Evolutionary conservation across 2,888 invertebrate genomes (phyloP), one percentile per base, ranked within the genome.

Genomic region (Biston stratarius): DNA sequence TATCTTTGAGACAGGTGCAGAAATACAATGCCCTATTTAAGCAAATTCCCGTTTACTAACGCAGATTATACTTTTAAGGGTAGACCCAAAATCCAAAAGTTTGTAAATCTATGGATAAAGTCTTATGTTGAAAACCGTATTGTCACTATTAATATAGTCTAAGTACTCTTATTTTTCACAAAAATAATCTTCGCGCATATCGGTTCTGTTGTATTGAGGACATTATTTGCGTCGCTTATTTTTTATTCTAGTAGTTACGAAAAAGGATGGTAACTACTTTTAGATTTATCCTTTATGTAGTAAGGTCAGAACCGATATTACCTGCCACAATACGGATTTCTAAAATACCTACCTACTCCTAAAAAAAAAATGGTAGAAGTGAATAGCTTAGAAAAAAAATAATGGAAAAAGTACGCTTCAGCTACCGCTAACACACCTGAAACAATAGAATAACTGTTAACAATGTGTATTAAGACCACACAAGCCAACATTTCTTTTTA

Each of bases 291-390:
- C 6, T 49, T 10, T 11, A 53, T 14, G 11, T 40, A 5, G 53
- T 40, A 15, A 5, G 0, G 14, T 14, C 15, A 53, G 15, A 40
- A 53, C 11, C 40, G 40, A 53, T 1, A 15, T 11, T 15, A 40
- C 7, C 53, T 0, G 7, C 0, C 85, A 83, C 85, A 88, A 84
- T 80, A 84, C 72, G 73, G 77, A 75, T 79, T 75, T 74, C 53
- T 63, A 72, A 76, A 82, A 85, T 84, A 84, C 24, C 24, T 24
- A 24, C 24, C 24, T 24, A 24, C 60, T 56, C 65, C 78, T 88
- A 86, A 75, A 78, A 70, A n/a, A 75, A 78, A 84, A 89, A 90
- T 91, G 89, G 91, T 89, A 87, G 76, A 81, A 87, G 85, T 83
- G 69, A 74, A 83, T 85, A 77, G 77, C 88, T 90, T 90, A 90